Conservation (phyloP, 2,113 vertebrate species). For the Octodon degus region DNA sequence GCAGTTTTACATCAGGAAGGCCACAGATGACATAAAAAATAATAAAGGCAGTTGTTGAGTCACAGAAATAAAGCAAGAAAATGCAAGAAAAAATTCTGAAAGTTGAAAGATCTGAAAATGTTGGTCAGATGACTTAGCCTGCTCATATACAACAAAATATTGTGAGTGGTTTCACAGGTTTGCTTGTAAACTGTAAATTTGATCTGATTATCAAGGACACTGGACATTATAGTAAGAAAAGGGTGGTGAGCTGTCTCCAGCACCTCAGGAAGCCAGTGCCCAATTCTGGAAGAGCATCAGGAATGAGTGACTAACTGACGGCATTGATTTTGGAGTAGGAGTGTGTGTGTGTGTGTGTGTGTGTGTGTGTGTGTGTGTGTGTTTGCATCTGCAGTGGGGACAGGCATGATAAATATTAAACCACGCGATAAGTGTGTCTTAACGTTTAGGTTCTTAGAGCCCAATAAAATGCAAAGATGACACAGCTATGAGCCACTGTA, state of each 20-base stretch:
- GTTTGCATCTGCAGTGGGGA: not conserved
- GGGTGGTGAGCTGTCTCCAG: not conserved
- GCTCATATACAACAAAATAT: not conserved
- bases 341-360: not conserved
- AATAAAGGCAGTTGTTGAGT: not conserved
- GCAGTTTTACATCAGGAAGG: constrained; percentile 7
- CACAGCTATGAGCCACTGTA: not conserved
- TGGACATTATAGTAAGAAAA: not conserved
- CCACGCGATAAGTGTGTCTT: not conserved
- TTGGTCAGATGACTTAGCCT: not conserved
- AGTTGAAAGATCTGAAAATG: constrained; percentile 14
- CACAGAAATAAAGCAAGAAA: not conserved
- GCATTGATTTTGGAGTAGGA: not conserved
- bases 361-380: not conserved
- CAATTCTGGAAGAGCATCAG: not conserved
- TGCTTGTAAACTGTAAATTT: constrained; percentile 21
- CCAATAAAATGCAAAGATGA: not conserved
- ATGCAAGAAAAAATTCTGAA: not conserved
- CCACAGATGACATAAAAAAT: not conserved
- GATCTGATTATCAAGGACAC: not conserved
- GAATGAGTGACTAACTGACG: not conserved
- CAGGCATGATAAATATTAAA: not conserved
- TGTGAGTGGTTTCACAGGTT: not conserved
- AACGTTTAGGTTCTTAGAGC: constrained; percentile 18
- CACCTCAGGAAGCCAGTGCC: not conserved